Evolutionary conservation across 2,113 vertebrate genomes (phyloP), one percentile per base, ranked within the genome.

Genomic region (Elachura formosa): DNA sequence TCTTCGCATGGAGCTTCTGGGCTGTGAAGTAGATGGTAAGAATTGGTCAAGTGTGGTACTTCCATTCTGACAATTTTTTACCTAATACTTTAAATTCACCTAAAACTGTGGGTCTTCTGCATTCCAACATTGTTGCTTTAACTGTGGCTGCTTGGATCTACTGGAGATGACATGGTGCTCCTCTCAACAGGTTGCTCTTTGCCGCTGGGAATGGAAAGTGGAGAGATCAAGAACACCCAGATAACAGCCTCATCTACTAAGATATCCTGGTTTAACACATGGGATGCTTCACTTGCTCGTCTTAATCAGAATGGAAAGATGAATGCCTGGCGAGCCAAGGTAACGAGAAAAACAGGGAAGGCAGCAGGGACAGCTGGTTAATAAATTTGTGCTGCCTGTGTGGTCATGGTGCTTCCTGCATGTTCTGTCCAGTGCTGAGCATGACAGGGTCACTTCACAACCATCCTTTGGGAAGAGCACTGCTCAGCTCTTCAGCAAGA

Each of bases 1-100:
- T 29, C 96, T 99, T 89, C 99, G 99, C 49, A 92, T 99, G 98
- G 99, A 99, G 84, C 97, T 98, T 83, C 98, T 98, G 71, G 99
- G 99, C 76, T 99, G 99, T 93, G 98, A 99, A 95, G 94, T 98
- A 23, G 98, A 99, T 18, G 99, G 99, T 99, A 97, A 98, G 98
- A 85, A 84, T 31, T 34, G 36, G 21, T 72, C 10, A 31, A 8
- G 20, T 36, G 17, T 46, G 15, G 5, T 59, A 38, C 40, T 91
- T 92, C 38, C 54, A 10, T 72, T 36, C 66, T 75, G 5, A 15
- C 31, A 28, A 0, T 24, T 14, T 56, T 81, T 85, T 29, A 23
- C 34, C 41, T 74, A 43, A 68, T 46, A 33, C 3, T 2, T 55
- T 72, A 74, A 90, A 56, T 43, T 11, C 55, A 82, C 52, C 29